Evolutionary conservation across 2,888 invertebrate genomes (phyloP), one percentile per base, ranked within the genome.

Genomic region (Drosophila recens): DNA sequence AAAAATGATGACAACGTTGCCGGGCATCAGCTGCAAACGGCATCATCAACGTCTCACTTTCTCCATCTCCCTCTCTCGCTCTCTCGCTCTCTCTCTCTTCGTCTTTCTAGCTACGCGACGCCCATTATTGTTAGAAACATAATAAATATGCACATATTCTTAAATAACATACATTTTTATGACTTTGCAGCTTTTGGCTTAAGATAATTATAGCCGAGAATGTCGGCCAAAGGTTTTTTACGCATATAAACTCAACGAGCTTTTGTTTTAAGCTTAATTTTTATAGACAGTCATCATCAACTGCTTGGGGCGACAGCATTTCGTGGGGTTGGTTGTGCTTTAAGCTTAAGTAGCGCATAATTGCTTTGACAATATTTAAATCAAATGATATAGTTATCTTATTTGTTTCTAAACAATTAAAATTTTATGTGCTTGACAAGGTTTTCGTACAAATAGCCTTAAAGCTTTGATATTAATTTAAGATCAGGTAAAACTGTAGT

Each of bases 1-100:
- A 72, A 81, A 80, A 81, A 75, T 75, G 71, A 81, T 75, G 79
- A 81, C 75, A 79, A 74, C 65, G 57, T 61, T 58, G 48, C 52
- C 59, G 71, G 48, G 57, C 80, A 75, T 65, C 80, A 74, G 77
- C 80, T 80, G 77, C 72, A 61, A 70, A 66, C 57, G 58, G 57
- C 79, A 79, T 48, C 69, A 68, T 59, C 74, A 66, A 62, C 51
- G 59, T 36, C 52, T 64, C 51, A 43, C 45, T 46, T 51, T 13
- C 51, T 20, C 8, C 48, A 15, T 8, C 20, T 4, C 30, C 15
- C 40, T 3, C 17, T 11, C 23, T 10, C 9, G 11, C 34, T 13
- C 27, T 42, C n/a, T 20, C 33, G 1, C 20, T 17, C n/a, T 1
- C 33, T 13, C 5, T 8, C 33, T 6, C 20, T 13, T n/a, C 8